Percentiles rank a stretch among this genome's conserved stretches.
These are phyloP conservation scores for Lamellibrachia luymesi DNA, from an alignment of 1,140 invertebrate species.

Conservation along the genomic window DNA sequence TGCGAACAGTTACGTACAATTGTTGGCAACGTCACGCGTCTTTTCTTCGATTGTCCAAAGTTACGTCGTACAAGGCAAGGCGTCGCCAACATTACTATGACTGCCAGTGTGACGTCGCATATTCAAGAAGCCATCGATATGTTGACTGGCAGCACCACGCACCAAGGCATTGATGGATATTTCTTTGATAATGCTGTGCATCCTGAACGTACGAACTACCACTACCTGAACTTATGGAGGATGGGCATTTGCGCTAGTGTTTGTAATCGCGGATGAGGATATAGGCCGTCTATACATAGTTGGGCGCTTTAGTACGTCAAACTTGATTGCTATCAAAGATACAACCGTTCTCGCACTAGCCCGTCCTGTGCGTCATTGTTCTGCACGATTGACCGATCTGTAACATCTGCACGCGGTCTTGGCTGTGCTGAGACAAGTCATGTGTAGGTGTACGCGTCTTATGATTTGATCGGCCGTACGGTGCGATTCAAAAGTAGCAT, in stretches of 20 bases:
- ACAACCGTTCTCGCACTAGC: not conserved
- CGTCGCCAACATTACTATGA: too few relatives aligned
- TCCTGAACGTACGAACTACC: too few relatives aligned
- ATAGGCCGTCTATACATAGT: not conserved
- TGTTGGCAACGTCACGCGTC: too few relatives aligned
- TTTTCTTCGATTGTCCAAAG: too few relatives aligned
- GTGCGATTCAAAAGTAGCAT: not conserved
- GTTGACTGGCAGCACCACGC: too few relatives aligned
- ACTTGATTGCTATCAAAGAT: not conserved
- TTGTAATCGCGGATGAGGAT: not conserved
- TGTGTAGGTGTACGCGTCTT: not conserved
- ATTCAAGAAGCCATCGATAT: too few relatives aligned
- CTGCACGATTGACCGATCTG: not conserved
- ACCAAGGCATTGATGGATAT: too few relatives aligned
- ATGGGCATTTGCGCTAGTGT: not conserved
- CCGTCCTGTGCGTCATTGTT: not conserved
- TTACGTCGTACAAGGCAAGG: too few relatives aligned
- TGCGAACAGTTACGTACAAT: too few relatives aligned
- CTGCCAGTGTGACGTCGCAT: too few relatives aligned
- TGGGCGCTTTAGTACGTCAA: not conserved
- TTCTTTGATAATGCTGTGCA: too few relatives aligned
- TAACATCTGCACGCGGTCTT: not conserved
- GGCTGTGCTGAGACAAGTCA: not conserved
- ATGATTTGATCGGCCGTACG: not conserved
- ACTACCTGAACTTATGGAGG: too few relatives aligned